A percentile compares a stretch with the other conserved stretches of the same genome.
Evolutionary conservation across 1,140 invertebrate genomes (phyloP).

Genomic region (Frieseomelitta varia): DNA sequence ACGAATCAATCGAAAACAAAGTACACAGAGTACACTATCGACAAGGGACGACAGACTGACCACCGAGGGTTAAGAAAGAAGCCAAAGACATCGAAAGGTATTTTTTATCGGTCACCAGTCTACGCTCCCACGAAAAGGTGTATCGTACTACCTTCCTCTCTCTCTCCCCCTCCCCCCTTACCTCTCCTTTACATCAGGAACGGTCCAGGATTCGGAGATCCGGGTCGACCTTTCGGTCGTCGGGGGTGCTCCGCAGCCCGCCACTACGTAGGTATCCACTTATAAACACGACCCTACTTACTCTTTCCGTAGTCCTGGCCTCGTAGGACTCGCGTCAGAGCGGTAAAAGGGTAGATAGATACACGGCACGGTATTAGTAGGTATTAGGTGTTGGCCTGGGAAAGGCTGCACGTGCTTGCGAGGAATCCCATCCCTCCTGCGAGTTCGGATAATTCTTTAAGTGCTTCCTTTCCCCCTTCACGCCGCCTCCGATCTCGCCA

Average conservation of each 20-base stretch:
- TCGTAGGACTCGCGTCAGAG: conserved; percentile 78
- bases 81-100: conserved; percentile 19
- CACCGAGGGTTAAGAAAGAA: not conserved
- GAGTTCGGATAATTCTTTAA: conserved; percentile 83
- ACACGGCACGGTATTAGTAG: conserved; percentile 82
- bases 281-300: conserved; percentile 77
- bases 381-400: conserved; percentile 83
- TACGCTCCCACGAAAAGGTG: not conserved
- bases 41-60: not conserved
- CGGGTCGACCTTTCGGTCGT: conserved; percentile 55
- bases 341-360: conserved; percentile 82
- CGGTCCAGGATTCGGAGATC: conserved; percentile 34
- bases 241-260: conserved; percentile 61
- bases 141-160: not conserved
- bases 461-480: conserved; percentile 78
- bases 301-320: conserved; percentile 78
- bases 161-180: not conserved
- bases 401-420: conserved; percentile 80
- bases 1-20: not conserved
- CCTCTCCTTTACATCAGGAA: not conserved
- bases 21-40: not conserved
- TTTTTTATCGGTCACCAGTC: conserved; percentile 8
- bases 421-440: conserved; percentile 77
- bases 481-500: conserved; percentile 54
- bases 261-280: conserved; percentile 70